phyloP scores from a whole-genome alignment of 1,140 invertebrate species.

The Manduca sexta region DNA sequence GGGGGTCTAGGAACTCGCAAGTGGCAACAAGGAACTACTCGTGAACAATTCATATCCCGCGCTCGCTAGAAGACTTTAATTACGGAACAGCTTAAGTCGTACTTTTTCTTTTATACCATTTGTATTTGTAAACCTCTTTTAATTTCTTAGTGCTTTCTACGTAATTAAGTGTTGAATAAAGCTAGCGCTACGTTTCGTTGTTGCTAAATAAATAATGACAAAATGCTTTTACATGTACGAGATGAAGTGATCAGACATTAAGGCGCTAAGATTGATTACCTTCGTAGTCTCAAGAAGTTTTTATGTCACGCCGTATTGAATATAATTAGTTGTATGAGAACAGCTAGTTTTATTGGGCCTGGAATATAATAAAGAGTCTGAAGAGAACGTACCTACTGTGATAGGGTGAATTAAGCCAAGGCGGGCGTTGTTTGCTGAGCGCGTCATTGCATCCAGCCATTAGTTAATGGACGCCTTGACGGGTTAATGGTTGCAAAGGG shows the following conservation, averaged over 20 bases:
- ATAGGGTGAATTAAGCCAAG: slow-evolving; percentile 14
- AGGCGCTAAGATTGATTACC: slow-evolving; percentile 5
- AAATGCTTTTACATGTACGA: neutral
- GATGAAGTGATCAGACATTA: neutral
- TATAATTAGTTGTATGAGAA: too few species aligned
- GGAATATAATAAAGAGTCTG: too few species aligned
- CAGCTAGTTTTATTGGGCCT: too few species aligned
- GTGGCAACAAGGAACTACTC: slow-evolving; percentile 14
- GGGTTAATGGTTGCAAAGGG: slow-evolving; percentile 34
- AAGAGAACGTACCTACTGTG: neutral
- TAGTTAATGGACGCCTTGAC: slow-evolving; percentile 37
- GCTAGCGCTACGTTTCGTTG: too few species aligned
- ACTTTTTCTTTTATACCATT: neutral
- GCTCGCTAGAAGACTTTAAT: slow-evolving; percentile 17
- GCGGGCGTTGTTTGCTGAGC: slow-evolving; percentile 33
- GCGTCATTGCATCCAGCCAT: slow-evolving; percentile 31
- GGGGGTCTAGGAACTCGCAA: neutral
- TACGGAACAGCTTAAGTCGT: slow-evolving; percentile 14
- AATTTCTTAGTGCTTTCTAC: too few species aligned
- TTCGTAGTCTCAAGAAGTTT: too few species aligned
- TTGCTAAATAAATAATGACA: neutral
- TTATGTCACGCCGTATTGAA: too few species aligned
- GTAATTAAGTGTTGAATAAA: too few species aligned
- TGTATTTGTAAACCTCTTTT: too few species aligned
- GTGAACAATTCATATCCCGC: slow-evolving; percentile 19